phyloP scores from a whole-genome alignment of 2,113 vertebrate species.

The Electrona antarctica region DNA sequence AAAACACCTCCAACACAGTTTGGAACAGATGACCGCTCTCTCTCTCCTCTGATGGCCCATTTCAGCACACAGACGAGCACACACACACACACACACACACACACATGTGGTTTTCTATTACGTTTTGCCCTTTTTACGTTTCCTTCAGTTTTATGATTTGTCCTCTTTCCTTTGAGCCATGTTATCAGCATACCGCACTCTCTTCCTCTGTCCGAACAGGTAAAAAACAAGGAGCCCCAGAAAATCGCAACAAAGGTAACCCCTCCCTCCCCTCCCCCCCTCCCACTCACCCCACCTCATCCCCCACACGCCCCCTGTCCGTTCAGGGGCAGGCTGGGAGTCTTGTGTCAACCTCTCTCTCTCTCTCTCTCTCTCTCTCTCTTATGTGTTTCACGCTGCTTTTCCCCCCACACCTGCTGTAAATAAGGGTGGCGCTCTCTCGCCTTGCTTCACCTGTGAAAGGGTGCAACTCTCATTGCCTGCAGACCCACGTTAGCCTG shows the following conservation, averaged over 20 bases:
- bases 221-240: constrained; percentile 99
- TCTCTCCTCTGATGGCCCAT: constrained; percentile 74
- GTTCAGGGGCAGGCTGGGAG: too few relatives aligned
- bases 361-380: constrained; percentile 58
- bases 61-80: constrained; percentile 63
- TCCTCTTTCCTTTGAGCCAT: constrained; percentile 81
- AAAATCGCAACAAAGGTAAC: constrained; percentile 99
- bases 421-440: constrained; percentile 78
- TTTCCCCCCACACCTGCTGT: constrained; percentile 65
- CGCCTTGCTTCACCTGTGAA: constrained; percentile 83
- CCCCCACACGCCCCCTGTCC: constrained; percentile 69
- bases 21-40: constrained; percentile 28
- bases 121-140: constrained; percentile 68
- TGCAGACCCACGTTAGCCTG: background rate
- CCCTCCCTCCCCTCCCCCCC: constrained; percentile 75
- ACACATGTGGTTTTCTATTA: constrained; percentile 70
- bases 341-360: constrained; percentile 3
- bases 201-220: constrained; percentile 97
- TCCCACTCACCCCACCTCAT: constrained; percentile 55
- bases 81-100: constrained; percentile 60
- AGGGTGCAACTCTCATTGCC: constrained; percentile 86
- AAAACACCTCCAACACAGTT: background rate
- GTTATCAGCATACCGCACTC: constrained; percentile 86
- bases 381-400: constrained; percentile 45
- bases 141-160: constrained; percentile 73